Base-by-base conservation (phyloP, 2,888 invertebrate species). In the Diarsia mendica region DNA sequence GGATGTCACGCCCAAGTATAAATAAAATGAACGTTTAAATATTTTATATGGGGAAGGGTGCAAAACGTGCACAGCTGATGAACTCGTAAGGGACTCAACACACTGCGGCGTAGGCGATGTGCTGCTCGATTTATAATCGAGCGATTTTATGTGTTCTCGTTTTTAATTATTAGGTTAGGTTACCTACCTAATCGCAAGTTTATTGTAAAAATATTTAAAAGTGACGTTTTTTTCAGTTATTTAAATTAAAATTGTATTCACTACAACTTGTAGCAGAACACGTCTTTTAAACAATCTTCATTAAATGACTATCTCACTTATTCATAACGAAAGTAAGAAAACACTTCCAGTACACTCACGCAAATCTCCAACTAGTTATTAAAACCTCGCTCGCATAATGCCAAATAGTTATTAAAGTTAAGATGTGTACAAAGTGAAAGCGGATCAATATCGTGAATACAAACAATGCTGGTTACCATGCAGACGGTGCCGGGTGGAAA, bases 381-480 rank as follows among this genome's bases (percentile, higher is more conserved):
- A 46, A 65, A 53, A 61, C 75, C 33, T 39, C 28, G 39, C 75
- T 23, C 70, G 0, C 15, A 49, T 33, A 23, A 15, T 60, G 33
- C 15, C 46, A 53, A 63, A 51, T 76, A 60, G n/a, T 61, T 66
- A 66, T 58, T 66, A 66, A 77, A 82, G 44, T 75, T 83, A 80
- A 84, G 84, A 85, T 88, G 75, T 77, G 67, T 86, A 88, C 88
- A 85, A 88, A 86, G 73, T 80, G 77, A 80, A 85, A 80, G 80
- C 88, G 92, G 95, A 95, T 96, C 96, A 93, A 95, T 96, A 95
- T 92, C 93, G 94, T 92, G 91, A 92, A 92, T 91, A 91, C 93
- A 95, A 95, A 95, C 95, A 95, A 94, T 94, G 91, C 90, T 91
- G 89, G 95, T 95, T 94, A 92, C 94, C 93, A 95, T 93, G 94